Percentiles rank a stretch among this genome's conserved stretches.
These are phyloP conservation scores for Drosophila pandora DNA, from an alignment of 1,140 invertebrate species.

Conservation along the genomic window DNA sequence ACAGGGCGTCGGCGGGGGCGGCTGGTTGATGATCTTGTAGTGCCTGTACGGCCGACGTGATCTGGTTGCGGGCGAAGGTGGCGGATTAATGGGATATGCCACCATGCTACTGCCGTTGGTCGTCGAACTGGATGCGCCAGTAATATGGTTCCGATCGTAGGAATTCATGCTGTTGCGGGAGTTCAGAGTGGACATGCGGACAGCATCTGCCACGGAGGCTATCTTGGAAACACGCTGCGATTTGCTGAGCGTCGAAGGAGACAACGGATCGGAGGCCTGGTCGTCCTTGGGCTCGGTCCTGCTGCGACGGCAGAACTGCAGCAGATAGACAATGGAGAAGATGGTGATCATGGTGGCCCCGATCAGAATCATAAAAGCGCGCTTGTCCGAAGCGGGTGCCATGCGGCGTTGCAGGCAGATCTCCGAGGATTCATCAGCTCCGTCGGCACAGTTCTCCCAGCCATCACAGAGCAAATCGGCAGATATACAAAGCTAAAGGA, in stretches of 20 bases:
- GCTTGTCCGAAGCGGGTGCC: slow-evolving; percentile 84
- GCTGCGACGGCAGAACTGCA: slow-evolving; percentile 84
- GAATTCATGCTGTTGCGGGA: slow-evolving; percentile 86
- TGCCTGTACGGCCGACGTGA: slow-evolving; percentile 89
- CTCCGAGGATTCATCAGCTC: slow-evolving; percentile 88
- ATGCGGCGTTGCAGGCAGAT: slow-evolving; percentile 84
- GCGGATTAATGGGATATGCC: slow-evolving; percentile 88
- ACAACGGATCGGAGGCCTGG: slow-evolving; percentile 86
- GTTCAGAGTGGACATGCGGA: slow-evolving; percentile 88
- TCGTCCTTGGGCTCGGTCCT: slow-evolving; percentile 85
- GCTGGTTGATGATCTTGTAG: slow-evolving; percentile 91
- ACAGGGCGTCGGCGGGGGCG: slow-evolving; percentile 96
- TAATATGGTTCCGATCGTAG: slow-evolving; percentile 92
- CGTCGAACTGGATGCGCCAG: slow-evolving; percentile 91
- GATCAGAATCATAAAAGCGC: slow-evolving; percentile 84
- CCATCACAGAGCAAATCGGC: slow-evolving; percentile 87
- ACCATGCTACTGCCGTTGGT: slow-evolving; percentile 86
- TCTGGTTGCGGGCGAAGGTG: slow-evolving; percentile 94
- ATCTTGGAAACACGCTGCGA: slow-evolving; percentile 84
- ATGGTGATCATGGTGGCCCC: slow-evolving; percentile 84
- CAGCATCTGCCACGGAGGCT: slow-evolving; percentile 85
- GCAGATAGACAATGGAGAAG: slow-evolving; percentile 84
- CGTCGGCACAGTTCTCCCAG: slow-evolving; percentile 89
- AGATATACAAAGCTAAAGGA: slow-evolving; percentile 85
- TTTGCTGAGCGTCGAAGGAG: slow-evolving; percentile 84